phyloP scores from a whole-genome alignment of 2,888 invertebrate genomes.

The Apamea crenata region DNA sequence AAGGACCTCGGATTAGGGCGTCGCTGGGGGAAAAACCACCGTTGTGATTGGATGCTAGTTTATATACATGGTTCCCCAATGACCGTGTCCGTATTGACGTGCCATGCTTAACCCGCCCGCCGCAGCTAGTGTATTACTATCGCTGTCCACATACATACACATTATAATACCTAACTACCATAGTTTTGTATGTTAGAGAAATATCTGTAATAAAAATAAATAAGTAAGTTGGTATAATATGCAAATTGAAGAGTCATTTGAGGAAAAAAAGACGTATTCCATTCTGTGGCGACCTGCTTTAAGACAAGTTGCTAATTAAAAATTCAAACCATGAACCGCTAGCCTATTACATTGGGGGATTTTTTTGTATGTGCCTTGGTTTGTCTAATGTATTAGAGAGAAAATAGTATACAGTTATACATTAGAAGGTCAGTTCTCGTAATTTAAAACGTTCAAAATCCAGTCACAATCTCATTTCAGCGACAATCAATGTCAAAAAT shows the following conservation, averaged over 20 bases:
- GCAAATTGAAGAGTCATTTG: constrained; percentile 18
- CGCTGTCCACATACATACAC: neutral
- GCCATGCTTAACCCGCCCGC: neutral
- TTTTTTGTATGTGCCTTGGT: constrained; percentile 6
- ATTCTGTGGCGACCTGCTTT: constrained; percentile 29
- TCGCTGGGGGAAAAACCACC: neutral
- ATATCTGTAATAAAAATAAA: neutral
- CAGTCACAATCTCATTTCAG: too few species aligned
- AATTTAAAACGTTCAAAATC: too few species aligned
- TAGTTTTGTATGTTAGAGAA: neutral
- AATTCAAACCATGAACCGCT: constrained; percentile 39
- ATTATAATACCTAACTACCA: neutral
- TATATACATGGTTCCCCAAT: neutral
- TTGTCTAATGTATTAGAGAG: constrained; percentile 1
- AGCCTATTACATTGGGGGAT: neutral
- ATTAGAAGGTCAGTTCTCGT: neutral
- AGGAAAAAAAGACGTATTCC: constrained; percentile 29
- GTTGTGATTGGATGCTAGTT: constrained; percentile 2
- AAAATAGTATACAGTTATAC: neutral
- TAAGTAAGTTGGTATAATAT: neutral
- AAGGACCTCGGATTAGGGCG: neutral
- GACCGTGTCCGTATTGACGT: neutral
- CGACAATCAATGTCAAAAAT: too few species aligned
- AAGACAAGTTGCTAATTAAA: constrained; percentile 42
- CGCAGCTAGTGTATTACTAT: neutral